Conservation (phyloP, 1,140 invertebrate genomes). For the Stenopsyche tienmushanensis region DNA sequence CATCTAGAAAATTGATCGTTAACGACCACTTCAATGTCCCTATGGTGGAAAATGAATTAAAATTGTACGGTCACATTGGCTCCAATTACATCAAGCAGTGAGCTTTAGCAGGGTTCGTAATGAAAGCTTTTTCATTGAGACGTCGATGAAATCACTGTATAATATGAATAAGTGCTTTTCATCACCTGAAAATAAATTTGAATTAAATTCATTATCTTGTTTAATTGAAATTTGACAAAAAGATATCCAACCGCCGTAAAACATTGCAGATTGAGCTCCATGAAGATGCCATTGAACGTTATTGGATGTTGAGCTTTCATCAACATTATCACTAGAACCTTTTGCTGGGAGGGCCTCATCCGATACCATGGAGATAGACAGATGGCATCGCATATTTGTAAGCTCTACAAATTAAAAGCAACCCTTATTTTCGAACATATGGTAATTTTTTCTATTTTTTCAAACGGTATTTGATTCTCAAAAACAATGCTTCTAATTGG, state of each 20-base stretch:
- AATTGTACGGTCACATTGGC: too few species aligned
- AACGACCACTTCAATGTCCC: too few species aligned
- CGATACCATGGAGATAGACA: slow-evolving; percentile 6
- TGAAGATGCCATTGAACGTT: neutral
- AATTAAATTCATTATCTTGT: too few species aligned
- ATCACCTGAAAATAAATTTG: slow-evolving; percentile 28
- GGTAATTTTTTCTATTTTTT: too few species aligned
- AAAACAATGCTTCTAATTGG: too few species aligned
- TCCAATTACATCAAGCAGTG: too few species aligned
- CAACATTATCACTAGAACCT: neutral
- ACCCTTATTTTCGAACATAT: too few species aligned
- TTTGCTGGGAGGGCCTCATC: neutral
- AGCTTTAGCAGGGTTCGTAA: too few species aligned
- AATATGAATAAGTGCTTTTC: slow-evolving; percentile 25
- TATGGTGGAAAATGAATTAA: too few species aligned
- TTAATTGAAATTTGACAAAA: too few species aligned
- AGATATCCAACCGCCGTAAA: slow-evolving; percentile 17
- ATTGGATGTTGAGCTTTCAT: slow-evolving; percentile 7
- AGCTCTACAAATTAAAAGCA: slow-evolving; percentile 14
- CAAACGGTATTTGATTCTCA: too few species aligned
- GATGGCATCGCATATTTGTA: slow-evolving; percentile 3
- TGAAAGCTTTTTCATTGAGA: slow-evolving; percentile 1
- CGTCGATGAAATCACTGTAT: slow-evolving; percentile 20
- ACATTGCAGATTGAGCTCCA: neutral
- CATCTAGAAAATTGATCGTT: too few species aligned